These are phyloP conservation scores for Nomia melanderi DNA, from an alignment of 1,140 invertebrate species.

Conservation along the genomic window DNA sequence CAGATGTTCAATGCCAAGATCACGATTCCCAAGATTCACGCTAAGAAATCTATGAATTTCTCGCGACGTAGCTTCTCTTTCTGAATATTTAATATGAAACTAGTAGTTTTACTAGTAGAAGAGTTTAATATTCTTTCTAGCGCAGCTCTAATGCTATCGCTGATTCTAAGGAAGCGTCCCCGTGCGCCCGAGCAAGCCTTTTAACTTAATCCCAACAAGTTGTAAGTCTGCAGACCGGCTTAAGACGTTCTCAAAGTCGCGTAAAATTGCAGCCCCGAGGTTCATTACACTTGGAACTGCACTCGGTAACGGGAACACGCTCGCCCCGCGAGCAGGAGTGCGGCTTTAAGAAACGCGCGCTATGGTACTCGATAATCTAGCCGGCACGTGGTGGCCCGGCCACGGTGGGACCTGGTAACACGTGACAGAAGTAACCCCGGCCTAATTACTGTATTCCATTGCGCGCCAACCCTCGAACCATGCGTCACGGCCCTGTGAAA, in stretches of 20 bases:
- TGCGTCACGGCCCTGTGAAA: conserved; percentile 61
- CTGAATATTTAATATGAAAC: no score
- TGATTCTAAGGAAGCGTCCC: not conserved
- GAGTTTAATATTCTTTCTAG: no score
- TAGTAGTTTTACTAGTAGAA: no score
- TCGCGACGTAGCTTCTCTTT: no score
- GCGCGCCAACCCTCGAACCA: not conserved
- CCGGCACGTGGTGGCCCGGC: not conserved
- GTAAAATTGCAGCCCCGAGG: no score
- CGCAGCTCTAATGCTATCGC: no score
- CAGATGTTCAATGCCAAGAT: no score
- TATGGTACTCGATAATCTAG: not conserved
- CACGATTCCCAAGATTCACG: no score
- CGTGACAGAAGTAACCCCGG: conserved; percentile 49
- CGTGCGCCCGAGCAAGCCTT: not conserved
- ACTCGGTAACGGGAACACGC: not conserved
- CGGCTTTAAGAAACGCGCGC: not conserved
- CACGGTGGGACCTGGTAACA: conserved; percentile 16
- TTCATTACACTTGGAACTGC: no score
- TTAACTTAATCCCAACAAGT: not conserved
- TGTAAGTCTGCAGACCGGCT: not conserved
- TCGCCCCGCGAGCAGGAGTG: not conserved
- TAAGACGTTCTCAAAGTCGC: no score
- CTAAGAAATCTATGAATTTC: no score
- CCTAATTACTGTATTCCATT: conserved; percentile 21